Base-by-base conservation (phyloP, 2,888 invertebrate species). In the Dexiosoma caninum region DNA sequence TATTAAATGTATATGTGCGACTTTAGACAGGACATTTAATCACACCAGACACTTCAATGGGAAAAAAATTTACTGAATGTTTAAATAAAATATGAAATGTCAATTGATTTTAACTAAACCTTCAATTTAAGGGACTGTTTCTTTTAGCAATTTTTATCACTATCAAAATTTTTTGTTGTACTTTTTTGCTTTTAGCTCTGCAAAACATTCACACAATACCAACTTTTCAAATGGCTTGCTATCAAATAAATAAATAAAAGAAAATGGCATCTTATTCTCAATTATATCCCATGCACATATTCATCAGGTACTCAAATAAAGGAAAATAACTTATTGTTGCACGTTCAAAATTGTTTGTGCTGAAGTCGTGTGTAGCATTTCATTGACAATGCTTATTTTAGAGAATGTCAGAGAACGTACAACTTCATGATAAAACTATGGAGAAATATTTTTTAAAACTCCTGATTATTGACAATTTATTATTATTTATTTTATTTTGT, bases 1-100 rank as follows among this genome's bases (percentile, higher is more conserved):
- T n/a, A n/a, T n/a, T n/a, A n/a, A n/a, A n/a, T n/a, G n/a, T n/a
- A n/a, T n/a, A n/a, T n/a, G n/a, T n/a, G n/a, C n/a, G 80, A 76
- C 80, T 60, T 55, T 67, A 53, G 62, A 72, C 42, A 71, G 30
- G 67, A 27, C 32, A 27, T 42, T 59, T 42, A 62, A 59, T 67
- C 30, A 40, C 42, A 35, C 1, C 30, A 12, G 35, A 23, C 30
- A 35, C 2, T 23, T 10, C 5, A 27, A 35, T 4, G 53, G 51
- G 40, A 37, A 42, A 78, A 55, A 44, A 53, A 77, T 70, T 46
- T 30, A 44, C 8, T 21, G 46, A 35, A 5, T 32, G 10, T 46
- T 62, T 37, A 9, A 44, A 77, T 55, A 42, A 49, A 40, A 23
- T 60, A 44, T 44, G 44, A 35, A 21, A 62, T 55, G 21, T 14